These are phyloP conservation scores for Climacteris rufus DNA, from an alignment of 2,113 vertebrate species.

Conservation along the genomic window DNA sequence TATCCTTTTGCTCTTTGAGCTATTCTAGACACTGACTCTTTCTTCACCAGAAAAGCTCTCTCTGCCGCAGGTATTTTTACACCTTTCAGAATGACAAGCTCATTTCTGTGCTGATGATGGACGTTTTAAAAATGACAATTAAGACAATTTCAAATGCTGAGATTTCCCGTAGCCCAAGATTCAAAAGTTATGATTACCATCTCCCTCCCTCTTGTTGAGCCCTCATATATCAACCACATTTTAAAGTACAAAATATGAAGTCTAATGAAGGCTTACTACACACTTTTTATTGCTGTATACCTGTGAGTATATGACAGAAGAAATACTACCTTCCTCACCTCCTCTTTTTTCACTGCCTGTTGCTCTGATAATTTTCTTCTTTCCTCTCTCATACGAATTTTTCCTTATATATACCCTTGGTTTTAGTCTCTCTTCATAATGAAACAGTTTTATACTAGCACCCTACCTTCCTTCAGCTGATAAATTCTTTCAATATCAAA, in stretches of 20 bases:
- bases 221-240: neutral
- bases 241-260: neutral
- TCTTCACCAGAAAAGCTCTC: neutral
- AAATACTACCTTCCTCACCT: neutral
- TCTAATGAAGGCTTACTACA: neutral
- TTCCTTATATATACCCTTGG: neutral
- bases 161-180: neutral
- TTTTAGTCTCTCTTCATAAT: neutral
- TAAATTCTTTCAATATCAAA: neutral
- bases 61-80: neutral
- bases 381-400: neutral
- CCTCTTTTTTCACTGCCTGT: neutral
- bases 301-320: neutral
- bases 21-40: neutral
- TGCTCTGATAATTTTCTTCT: neutral
- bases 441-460: neutral
- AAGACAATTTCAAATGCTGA: neutral
- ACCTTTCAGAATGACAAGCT: neutral
- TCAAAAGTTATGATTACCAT: neutral
- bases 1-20: neutral
- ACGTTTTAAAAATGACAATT: neutral
- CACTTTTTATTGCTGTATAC: neutral
- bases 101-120: neutral
- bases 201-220: neutral
- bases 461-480: neutral